Evolutionary conservation across 92 coral and sea anemone species (phyloP), one percentile per base, ranked within the genome.

Genomic region (Bergia puertoricense): DNA sequence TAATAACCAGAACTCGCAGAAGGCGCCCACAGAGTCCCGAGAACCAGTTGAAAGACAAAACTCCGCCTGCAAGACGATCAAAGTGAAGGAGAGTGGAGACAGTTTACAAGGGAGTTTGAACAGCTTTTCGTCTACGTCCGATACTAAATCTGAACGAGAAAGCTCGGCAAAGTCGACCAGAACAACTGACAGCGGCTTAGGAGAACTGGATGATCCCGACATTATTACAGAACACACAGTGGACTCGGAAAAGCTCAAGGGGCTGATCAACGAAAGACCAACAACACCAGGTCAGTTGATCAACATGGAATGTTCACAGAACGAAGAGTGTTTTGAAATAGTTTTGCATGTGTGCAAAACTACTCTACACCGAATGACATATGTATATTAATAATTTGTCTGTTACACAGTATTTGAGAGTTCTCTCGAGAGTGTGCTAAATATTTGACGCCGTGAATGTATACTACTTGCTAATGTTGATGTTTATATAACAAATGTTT

Each of bases 181-280:
- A 90, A 97, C 99, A 13, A 88, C 93, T n/a, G 99, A 97, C 41
- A 97, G 99, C 43, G 99, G 99, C 23, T 80, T 97, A 43, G 95
- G 99, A 40, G 99, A 97, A 74, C 80, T 94, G 16, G 96, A 92
- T 42, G 98, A 94, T 22, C 92, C 85, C 4, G 92, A 92, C n/a
- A 86, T 96, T 11, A 75, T 97, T 48, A 91, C 98, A 37, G 99
- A 95, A 80, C 45, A 90, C 76, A 92, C 97, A 3, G 44, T 39
- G n/a, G 86, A 90, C 50, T 79, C 72, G 38, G 94, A 92, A 41
- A 93, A 93, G 73, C 89, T 93, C 69, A 79, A 85, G 43, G 76
- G 40, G 45, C 88, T 85, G 36, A 90, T 83, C 46, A 90, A 93
- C 9, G 93, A 95, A 46, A 92, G 98, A 85, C 98, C 98, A 22